phyloP scores from a whole-genome alignment of 2,888 invertebrate species.

The Clitarchus hookeri region DNA sequence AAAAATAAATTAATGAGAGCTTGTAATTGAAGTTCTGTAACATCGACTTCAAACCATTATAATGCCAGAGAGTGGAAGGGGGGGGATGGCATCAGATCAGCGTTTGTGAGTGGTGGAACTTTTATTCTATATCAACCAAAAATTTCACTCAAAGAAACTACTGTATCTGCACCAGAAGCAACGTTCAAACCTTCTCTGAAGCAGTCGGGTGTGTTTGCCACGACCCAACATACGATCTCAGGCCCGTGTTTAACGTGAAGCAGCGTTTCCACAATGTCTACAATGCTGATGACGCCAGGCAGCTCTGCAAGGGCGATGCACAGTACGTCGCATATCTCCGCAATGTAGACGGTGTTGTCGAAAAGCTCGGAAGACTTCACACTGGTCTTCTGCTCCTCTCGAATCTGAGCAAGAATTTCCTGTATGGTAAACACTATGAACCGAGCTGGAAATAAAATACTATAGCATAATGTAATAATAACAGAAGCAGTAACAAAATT shows the following conservation, averaged over 20 bases:
- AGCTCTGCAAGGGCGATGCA: slow-evolving; percentile 93
- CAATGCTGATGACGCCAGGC: slow-evolving; percentile 81
- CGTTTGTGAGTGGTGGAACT: no score
- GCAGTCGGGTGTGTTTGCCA: slow-evolving; percentile 93
- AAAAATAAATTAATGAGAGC: no score
- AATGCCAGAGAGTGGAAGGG: no score
- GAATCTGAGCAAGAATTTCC: slow-evolving; percentile 49
- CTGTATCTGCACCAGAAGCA: neutral
- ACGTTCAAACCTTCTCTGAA: slow-evolving; percentile 75
- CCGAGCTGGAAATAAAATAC: no score
- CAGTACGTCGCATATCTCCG: slow-evolving; percentile 92
- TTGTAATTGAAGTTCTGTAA: no score
- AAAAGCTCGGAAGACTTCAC: slow-evolving; percentile 88
- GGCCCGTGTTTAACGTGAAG: slow-evolving; percentile 89
- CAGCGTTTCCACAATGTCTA: slow-evolving; percentile 80
- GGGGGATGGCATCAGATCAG: no score
- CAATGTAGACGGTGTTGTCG: slow-evolving; percentile 92
- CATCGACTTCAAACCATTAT: no score
- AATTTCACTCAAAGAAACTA: neutral
- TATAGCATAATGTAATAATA: no score
- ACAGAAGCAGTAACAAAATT: no score
- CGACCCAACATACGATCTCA: slow-evolving; percentile 85
- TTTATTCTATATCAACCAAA: no score
- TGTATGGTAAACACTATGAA: no score
- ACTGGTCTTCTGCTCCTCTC: slow-evolving; percentile 54